phyloP scores from a whole-genome alignment of 2,888 invertebrate species.

The Autographa gamma region DNA sequence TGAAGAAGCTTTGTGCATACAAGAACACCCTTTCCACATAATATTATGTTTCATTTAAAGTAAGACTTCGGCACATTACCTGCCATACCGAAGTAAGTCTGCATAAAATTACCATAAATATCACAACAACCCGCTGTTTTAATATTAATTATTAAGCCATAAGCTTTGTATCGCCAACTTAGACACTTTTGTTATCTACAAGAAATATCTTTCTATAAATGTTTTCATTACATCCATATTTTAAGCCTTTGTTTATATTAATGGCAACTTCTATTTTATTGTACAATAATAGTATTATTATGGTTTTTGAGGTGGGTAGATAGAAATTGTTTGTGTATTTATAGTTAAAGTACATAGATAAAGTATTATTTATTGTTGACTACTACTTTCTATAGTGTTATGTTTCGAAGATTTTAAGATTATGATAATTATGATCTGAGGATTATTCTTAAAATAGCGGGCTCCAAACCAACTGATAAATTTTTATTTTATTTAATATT shows the following conservation, averaged over 20 bases:
- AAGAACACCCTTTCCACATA: too few relatives aligned
- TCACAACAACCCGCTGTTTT: conserved; percentile 29
- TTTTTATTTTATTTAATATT: too few relatives aligned
- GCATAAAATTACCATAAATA: conserved; percentile 58
- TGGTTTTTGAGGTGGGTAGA: background rate
- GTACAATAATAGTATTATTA: background rate
- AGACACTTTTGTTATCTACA: conserved; percentile 21
- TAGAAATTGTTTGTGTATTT: background rate
- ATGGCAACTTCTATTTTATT: background rate
- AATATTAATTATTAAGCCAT: conserved; percentile 52
- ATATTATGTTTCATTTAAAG: background rate
- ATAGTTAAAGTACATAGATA: background rate
- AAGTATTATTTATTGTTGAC: background rate
- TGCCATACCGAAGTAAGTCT: background rate
- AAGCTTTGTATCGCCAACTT: conserved; percentile 35
- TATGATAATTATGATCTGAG: too few relatives aligned
- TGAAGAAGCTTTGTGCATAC: too few relatives aligned
- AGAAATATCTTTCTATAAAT: conserved; percentile 35
- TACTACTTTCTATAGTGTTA: background rate
- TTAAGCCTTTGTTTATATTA: background rate
- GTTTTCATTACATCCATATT: conserved; percentile 42
- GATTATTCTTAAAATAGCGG: too few relatives aligned
- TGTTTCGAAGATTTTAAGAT: too few relatives aligned
- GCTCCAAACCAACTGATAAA: too few relatives aligned
- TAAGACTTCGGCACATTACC: conserved; percentile 21